phyloP scores from a whole-genome alignment of 2,797 vertebrate species.

The Discoglossus pictus region DNA sequence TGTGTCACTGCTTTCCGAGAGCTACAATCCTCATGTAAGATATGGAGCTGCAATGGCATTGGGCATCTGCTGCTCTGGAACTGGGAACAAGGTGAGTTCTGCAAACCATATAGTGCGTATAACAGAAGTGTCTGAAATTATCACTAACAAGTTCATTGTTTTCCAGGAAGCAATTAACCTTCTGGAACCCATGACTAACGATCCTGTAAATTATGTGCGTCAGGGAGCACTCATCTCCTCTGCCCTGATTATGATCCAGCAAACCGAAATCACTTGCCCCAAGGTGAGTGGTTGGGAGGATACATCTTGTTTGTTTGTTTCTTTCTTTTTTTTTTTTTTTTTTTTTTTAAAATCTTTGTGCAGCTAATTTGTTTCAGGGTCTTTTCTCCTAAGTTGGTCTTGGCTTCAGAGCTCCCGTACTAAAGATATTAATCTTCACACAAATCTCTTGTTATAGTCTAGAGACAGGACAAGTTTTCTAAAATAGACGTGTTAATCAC shows the following conservation, averaged over 20 bases:
- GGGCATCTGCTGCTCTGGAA: slow-evolving; percentile 98
- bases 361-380: too few relatives aligned
- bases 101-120: too few relatives aligned
- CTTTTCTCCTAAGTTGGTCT: too few relatives aligned
- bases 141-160: too few relatives aligned
- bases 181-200: slow-evolving; percentile 97
- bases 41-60: slow-evolving; percentile 97
- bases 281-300: slow-evolving; percentile 88
- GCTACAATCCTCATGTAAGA: slow-evolving; percentile 97
- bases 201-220: slow-evolving; percentile 96
- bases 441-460: too few relatives aligned
- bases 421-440: too few relatives aligned
- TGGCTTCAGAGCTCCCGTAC: too few relatives aligned
- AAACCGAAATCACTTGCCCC: slow-evolving; percentile 95
- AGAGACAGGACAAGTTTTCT: too few relatives aligned
- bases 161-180: slow-evolving; percentile 96
- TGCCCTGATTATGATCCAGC: slow-evolving; percentile 97
- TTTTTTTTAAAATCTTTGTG: too few relatives aligned
- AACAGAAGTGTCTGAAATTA: background rate
- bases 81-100: slow-evolving; percentile 91
- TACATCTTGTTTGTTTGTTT: background rate
- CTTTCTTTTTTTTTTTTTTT: too few relatives aligned
- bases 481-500: too few relatives aligned
- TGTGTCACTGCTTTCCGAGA: slow-evolving; percentile 95
- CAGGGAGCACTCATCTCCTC: slow-evolving; percentile 96